These are phyloP conservation scores for Gouania willdenowi DNA, from an alignment of 2,797 vertebrate genomes.

Conservation along the genomic window DNA sequence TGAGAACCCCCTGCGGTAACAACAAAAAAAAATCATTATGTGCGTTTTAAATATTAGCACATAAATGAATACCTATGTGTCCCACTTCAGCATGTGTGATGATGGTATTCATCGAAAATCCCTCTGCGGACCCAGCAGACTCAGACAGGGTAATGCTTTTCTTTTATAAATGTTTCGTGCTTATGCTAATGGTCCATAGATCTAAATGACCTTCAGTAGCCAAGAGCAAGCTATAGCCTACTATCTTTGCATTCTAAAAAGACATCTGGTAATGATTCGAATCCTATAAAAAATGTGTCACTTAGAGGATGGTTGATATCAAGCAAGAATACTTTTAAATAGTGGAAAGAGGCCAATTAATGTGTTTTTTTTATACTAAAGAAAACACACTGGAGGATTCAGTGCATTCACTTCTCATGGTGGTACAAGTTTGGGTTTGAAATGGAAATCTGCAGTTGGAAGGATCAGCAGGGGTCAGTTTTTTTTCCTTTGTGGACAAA, in stretches of 20 bases:
- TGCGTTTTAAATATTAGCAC: slow-evolving; percentile 27
- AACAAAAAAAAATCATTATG: slow-evolving; percentile 27
- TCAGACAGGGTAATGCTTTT: slow-evolving; percentile 28
- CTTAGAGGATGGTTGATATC: slow-evolving; percentile 28
- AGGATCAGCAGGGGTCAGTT: slow-evolving; percentile 44
- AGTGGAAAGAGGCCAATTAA: slow-evolving; percentile 52
- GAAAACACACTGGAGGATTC: slow-evolving; percentile 34
- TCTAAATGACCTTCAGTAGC: slow-evolving; percentile 64
- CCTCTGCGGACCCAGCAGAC: slow-evolving; percentile 33
- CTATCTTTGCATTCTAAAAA: slow-evolving; percentile 60
- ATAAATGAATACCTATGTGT: slow-evolving; percentile 40
- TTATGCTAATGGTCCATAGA: slow-evolving; percentile 59
- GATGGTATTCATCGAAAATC: slow-evolving; percentile 45
- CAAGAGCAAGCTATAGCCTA: slow-evolving; percentile 52
- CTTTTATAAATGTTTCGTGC: slow-evolving; percentile 35
- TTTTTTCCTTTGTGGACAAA: too few relatives aligned
- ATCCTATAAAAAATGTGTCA: slow-evolving; percentile 60
- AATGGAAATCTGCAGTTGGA: slow-evolving; percentile 50
- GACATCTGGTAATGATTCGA: slow-evolving; percentile 55
- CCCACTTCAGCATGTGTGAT: slow-evolving; percentile 42
- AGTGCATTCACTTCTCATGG: slow-evolving; percentile 39
- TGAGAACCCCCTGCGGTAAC: slow-evolving; percentile 41
- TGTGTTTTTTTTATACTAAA: slow-evolving; percentile 36
- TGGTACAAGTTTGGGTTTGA: slow-evolving; percentile 32
- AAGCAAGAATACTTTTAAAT: slow-evolving; percentile 41